Percentiles rank a stretch among this genome's conserved stretches.
Evolutionary conservation across 2,113 vertebrate genomes (phyloP).

Genomic region (Mustelus asterias): DNA sequence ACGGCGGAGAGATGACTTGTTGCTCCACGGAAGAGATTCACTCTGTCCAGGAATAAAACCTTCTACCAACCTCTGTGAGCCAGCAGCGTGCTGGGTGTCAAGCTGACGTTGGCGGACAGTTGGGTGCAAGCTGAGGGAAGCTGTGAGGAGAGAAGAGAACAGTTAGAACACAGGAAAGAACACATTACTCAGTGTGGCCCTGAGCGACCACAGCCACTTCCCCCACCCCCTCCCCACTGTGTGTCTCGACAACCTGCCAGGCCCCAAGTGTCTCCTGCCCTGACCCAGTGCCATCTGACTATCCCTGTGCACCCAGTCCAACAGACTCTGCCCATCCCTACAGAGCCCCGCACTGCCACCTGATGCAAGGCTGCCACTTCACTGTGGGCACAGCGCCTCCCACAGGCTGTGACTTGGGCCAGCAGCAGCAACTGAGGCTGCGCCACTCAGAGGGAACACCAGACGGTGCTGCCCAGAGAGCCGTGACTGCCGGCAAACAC

Average conservation of each 20-base stretch:
- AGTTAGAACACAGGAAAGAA: slow-evolving; percentile 3
- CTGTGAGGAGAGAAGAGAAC: slow-evolving; percentile 44
- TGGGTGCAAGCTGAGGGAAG: slow-evolving; percentile 74
- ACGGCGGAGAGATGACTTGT: slow-evolving; percentile 65
- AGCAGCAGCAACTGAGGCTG: background rate
- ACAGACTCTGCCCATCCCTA: background rate
- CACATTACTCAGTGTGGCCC: background rate
- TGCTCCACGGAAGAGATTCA: slow-evolving; percentile 58
- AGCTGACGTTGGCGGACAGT: slow-evolving; percentile 84
- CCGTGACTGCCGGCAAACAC: background rate
- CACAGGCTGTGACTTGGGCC: background rate
- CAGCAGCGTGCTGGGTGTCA: slow-evolving; percentile 77
- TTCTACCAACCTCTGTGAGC: slow-evolving; percentile 99
- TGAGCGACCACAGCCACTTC: background rate
- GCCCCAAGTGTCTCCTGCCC: background rate
- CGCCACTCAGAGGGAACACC: too few relatives aligned
- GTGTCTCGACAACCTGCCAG: background rate
- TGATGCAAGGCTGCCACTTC: background rate
- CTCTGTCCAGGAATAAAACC: slow-evolving; percentile 59
- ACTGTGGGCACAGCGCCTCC: background rate
- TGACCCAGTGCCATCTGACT: too few relatives aligned
- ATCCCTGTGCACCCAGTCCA: background rate
- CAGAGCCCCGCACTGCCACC: background rate
- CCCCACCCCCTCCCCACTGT: background rate
- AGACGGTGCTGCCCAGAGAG: background rate